These are phyloP conservation scores for Trypoxylus dichotomus DNA, from an alignment of 1,140 invertebrate species.

Conservation along the genomic window DNA sequence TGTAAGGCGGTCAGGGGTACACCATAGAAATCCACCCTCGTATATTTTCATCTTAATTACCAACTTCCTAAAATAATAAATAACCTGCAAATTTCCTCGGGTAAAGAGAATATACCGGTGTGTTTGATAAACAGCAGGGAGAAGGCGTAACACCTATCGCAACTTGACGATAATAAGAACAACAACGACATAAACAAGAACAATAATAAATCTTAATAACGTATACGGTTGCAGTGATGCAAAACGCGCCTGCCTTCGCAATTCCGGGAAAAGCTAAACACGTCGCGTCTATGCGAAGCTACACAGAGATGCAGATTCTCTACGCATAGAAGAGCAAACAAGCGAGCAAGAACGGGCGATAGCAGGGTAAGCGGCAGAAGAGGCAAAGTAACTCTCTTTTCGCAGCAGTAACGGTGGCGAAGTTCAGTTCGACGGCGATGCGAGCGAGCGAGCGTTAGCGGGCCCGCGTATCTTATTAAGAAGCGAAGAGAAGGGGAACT, in stretches of 20 bases:
- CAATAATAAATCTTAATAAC: slow-evolving; percentile 24
- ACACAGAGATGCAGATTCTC: neutral
- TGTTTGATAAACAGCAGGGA: neutral
- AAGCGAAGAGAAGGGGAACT: neutral
- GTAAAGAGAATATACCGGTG: neutral
- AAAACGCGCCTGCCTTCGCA: neutral
- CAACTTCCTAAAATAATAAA: neutral
- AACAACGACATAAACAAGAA: neutral
- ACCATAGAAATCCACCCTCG: too few relatives aligned
- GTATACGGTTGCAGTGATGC: neutral
- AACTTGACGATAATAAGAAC: neutral
- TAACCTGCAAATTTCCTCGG: neutral
- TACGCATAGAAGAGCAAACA: neutral
- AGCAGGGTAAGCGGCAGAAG: neutral
- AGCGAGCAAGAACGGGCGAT: neutral
- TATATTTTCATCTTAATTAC: neutral
- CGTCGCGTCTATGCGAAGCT: neutral
- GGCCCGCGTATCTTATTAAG: slow-evolving; percentile 17
- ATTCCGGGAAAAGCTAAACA: neutral
- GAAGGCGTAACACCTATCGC: neutral
- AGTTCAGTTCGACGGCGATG: neutral
- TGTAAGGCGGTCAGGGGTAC: too few relatives aligned
- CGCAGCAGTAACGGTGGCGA: neutral
- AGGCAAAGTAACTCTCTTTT: neutral
- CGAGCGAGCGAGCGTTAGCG: neutral